Conservation (phyloP, 2,113 vertebrate species). For the Atrichornis clamosus region DNA sequence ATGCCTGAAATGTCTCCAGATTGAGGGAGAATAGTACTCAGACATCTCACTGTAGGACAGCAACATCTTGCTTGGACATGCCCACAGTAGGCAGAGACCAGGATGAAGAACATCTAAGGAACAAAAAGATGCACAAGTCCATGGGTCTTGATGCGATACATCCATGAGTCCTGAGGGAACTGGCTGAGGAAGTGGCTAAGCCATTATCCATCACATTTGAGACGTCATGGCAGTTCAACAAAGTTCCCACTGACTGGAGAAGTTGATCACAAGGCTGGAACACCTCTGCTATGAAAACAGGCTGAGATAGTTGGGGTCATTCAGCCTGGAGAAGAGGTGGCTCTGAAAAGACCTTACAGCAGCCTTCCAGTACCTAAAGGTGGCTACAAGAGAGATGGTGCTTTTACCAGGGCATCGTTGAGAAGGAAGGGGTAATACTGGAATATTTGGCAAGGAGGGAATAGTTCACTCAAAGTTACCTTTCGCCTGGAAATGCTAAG, state of each 20-base stretch:
- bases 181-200: neutral
- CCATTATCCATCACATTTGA: neutral
- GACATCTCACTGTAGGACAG: neutral
- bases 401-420: neutral
- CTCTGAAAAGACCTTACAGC: neutral
- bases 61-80: neutral
- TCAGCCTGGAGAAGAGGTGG: neutral
- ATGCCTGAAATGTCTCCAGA: neutral
- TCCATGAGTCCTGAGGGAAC: rapidly evolving
- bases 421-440: neutral
- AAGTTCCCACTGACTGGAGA: neutral
- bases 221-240: neutral
- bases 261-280: neutral
- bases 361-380: neutral
- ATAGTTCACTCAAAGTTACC: neutral
- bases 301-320: too few relatives aligned
- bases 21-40: neutral
- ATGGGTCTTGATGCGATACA: neutral
- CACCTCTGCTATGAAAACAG: neutral
- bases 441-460: neutral
- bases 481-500: neutral
- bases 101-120: neutral
- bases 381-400: neutral
- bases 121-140: neutral
- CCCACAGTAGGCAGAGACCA: rapidly evolving